Evolutionary conservation across 2,888 invertebrate genomes (phyloP), one percentile per base, ranked within the genome.

Genomic region (Pterobdella sp.): DNA sequence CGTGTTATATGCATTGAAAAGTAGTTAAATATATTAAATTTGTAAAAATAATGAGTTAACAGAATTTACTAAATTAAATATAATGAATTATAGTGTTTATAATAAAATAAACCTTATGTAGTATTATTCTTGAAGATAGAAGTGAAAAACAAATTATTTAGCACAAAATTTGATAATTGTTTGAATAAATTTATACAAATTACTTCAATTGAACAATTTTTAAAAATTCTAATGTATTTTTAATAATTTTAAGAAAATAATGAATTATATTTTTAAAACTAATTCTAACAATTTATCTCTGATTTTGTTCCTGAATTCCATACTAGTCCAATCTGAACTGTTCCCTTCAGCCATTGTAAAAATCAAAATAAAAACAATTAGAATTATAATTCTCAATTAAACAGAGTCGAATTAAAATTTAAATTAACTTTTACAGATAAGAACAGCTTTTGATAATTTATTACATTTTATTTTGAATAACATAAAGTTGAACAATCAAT

Each of bases 281-380:
- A n/a, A 26, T 56, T 56, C n/a, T 7, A 56, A 56, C 60, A 56
- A 26, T 56, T 56, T 7, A n/a, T 56, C 60, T 56, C 10, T 56
- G 3, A 56, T 56, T n/a, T 22, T 56, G 4, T 56, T 22, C n/a
- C 60, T 56, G n/a, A 56, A 56, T 26, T 56, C 60, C 26, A 26
- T 4, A 7, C n/a, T 18, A 26, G 60, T 22, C 60, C 60, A 56
- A 56, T 56, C 60, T 22, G n/a, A 4, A n/a, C 26, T 56, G 4
- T 3, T 56, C 3, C 60, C 60, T 56, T 56, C 60, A 56, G 60
- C 60, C 60, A 56, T 56, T 56, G 7, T 42, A 42, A 22, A 42
- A 42, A 42, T 42, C 49, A 42, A 42, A 42, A 42, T 22, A 42
- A 42, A 42, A 42, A 7, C 7, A 42, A 42, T 14, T 42, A 22